Evolutionary conservation across 2,888 invertebrate species (phyloP), one percentile per base, ranked within the genome.

Genomic region (Tinea trinotella): DNA sequence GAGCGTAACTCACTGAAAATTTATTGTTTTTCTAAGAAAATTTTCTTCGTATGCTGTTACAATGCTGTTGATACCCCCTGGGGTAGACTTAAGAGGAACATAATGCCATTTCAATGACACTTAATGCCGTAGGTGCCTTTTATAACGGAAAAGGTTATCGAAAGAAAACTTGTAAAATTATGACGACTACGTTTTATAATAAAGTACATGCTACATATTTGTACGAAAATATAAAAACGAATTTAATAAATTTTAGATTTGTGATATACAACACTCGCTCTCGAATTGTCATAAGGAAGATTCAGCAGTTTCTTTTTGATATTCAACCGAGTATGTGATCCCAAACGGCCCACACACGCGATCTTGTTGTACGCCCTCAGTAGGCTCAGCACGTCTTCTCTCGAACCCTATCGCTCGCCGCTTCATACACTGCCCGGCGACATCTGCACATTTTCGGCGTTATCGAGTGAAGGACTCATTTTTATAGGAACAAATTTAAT

Each of bases 11-110:
- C 76, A 72, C 76, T 71, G 75, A 79, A 78, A 83, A 84, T 84
- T 83, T 85, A 85, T 85, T 85, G 84, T 84, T 85, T 85, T 84
- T 79, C 79, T 84, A 84, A 83, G 84, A 81, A 83, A 85, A 83
- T 83, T 82, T 78, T 70, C 75, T 74, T 74, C 70, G 69, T 70
- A 69, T 73, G 71, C 24, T 50, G 50, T n/a, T 22, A 50, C 50
- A 22, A 50, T 50, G 50, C 24, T 24, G 50, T 50, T 50, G 24
- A 50, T 50, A 50, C 15, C 50, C 50, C 13, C 24, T 18, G 13
- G 50, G 50, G 50, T 24, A 9, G 50, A 50, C n/a, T 50, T 24
- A 50, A 20, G 18, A 40, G 13, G 40, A 15, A 24, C 18, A 6
- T 50, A 24, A 24, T 24, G 50, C 15, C 15, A n/a, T 22, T 24